Percentiles rank a stretch among this genome's conserved stretches.
These are phyloP conservation scores for Abramis brama DNA, from an alignment of 2,113 vertebrate species.

Conservation along the genomic window DNA sequence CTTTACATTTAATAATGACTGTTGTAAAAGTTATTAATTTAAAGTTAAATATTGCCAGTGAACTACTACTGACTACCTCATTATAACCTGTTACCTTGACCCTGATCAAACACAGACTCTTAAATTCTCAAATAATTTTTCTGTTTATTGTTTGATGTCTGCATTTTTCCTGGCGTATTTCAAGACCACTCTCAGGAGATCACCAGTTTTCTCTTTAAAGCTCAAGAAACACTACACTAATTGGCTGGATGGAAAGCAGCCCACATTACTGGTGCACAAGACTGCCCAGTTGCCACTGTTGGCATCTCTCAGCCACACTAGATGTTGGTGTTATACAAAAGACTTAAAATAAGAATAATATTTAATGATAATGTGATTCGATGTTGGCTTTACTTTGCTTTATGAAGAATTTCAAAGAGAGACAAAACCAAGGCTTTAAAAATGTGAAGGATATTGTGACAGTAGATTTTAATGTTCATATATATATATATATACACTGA, in stretches of 20 bases:
- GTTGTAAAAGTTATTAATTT: too few relatives aligned
- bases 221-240: conserved; percentile 73
- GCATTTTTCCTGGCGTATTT: conserved; percentile 68
- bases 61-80: neutral
- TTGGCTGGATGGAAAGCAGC: conserved; percentile 71
- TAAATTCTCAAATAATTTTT: conserved; percentile 61
- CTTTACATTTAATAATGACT: neutral
- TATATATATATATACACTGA: neutral
- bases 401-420: neutral
- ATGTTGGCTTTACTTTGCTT: neutral
- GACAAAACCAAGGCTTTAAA: neutral
- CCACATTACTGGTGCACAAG: conserved; percentile 68
- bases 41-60: too few relatives aligned
- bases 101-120: conserved; percentile 69
- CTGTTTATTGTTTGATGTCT: conserved; percentile 70
- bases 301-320: neutral
- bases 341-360: neutral
- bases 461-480: neutral
- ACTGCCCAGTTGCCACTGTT: conserved; percentile 65
- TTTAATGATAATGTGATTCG: neutral
- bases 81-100: conserved; percentile 65
- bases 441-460: neutral
- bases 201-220: conserved; percentile 73
- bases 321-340: neutral
- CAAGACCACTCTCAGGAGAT: conserved; percentile 71